Conservation (phyloP, 2,113 vertebrate species). For the Sceloporus undulatus region DNA sequence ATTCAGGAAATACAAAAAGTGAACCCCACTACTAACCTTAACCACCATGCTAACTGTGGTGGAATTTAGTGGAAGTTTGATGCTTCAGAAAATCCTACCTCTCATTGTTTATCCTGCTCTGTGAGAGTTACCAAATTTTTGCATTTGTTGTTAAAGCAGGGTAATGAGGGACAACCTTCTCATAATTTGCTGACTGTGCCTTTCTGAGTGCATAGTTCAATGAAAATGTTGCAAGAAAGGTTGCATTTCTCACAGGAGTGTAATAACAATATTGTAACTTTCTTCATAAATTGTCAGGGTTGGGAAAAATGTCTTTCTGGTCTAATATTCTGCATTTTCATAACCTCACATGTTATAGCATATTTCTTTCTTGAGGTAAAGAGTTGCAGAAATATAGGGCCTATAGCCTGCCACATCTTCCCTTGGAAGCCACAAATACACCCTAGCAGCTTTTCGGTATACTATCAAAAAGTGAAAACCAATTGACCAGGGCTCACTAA, state of each 20-base stretch:
- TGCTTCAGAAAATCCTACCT: too few relatives aligned
- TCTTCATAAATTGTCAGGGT: background rate
- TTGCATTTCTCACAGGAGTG: background rate
- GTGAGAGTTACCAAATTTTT: too few relatives aligned
- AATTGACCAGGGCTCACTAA: background rate
- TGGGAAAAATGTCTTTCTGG: background rate
- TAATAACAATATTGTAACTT: background rate
- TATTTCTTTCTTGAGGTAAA: background rate
- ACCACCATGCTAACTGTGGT: too few relatives aligned
- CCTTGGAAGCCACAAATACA: background rate
- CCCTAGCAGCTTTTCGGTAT: background rate
- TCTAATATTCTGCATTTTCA: background rate
- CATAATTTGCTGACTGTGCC: background rate
- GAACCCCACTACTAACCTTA: too few relatives aligned
- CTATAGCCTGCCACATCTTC: background rate
- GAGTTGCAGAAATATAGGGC: background rate
- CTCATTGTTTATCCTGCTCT: too few relatives aligned
- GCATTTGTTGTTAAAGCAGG: too few relatives aligned
- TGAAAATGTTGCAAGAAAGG: background rate
- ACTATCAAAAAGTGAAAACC: background rate
- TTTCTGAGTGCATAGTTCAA: background rate
- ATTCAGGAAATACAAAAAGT: too few relatives aligned
- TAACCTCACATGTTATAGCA: background rate
- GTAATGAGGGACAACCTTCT: background rate
- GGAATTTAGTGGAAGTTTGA: too few relatives aligned